Evolutionary conservation across 1,140 invertebrate species (phyloP).

Genomic region (Dendrolimus kikuchii): DNA sequence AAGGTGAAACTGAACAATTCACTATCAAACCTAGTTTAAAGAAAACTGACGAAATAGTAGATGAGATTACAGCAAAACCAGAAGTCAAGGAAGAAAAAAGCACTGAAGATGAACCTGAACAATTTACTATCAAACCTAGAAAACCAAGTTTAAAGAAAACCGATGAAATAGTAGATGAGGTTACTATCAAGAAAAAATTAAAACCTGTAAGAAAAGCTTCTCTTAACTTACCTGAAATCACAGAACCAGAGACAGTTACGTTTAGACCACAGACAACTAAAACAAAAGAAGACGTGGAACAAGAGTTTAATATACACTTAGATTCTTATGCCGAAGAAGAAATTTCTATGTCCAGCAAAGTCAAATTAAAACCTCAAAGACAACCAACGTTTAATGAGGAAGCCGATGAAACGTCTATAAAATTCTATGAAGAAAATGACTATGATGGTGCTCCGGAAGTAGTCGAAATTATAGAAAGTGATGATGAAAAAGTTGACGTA

Average conservation of each 20-base stretch:
- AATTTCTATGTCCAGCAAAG: conserved; percentile 87
- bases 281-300: conserved; percentile 87
- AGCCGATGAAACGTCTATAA: conserved; percentile 80
- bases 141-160: conserved; percentile 64
- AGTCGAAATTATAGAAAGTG: conserved; percentile 81
- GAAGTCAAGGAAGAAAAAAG: conserved; percentile 15
- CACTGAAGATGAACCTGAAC: conserved; percentile 57
- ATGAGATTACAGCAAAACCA: conserved; percentile 9
- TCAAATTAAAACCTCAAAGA: conserved; percentile 82
- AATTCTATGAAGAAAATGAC: conserved; percentile 80
- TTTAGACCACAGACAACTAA: conserved; percentile 81
- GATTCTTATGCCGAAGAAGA: conserved; percentile 90
- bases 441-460: conserved; percentile 69
- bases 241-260: conserved; percentile 81
- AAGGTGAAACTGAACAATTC: conserved; percentile 70
- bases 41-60: conserved; percentile 77
- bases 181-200: conserved; percentile 80
- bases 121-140: conserved; percentile 73
- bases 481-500: conserved; percentile 75
- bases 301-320: conserved; percentile 88
- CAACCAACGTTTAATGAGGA: conserved; percentile 81
- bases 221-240: conserved; percentile 77
- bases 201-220: conserved; percentile 76
- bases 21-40: conserved; percentile 70
- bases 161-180: conserved; percentile 81